Evolutionary conservation across 2,113 vertebrate species (phyloP).

Genomic region (Argyrosomus japonicus): DNA sequence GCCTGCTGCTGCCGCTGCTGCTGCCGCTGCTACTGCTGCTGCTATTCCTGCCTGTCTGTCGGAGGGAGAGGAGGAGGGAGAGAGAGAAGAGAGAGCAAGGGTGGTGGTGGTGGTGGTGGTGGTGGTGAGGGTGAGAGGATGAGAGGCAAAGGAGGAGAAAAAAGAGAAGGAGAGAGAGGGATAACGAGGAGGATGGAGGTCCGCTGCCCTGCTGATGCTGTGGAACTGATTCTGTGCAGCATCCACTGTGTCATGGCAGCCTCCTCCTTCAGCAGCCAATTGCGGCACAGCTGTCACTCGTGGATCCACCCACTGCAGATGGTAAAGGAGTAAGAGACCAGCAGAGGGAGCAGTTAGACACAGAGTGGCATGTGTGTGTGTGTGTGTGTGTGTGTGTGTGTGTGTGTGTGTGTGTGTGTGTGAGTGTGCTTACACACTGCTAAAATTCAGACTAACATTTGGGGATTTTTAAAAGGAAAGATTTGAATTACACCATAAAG

Average conservation of each 20-base stretch:
- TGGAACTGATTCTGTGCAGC: conserved; percentile 86
- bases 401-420: too few species aligned
- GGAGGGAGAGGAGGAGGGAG: conserved; percentile 40
- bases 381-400: too few species aligned
- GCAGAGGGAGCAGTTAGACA: conserved; percentile 68
- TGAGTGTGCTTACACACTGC: background rate
- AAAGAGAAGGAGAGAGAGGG: conserved; percentile 66
- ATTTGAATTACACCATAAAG: background rate
- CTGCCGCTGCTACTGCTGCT: conserved; percentile 46
- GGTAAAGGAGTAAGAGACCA: conserved; percentile 60
- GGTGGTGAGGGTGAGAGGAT: conserved; percentile 51
- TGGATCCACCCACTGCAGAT: conserved; percentile 82
- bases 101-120: conserved; percentile 17
- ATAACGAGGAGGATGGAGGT: conserved; percentile 77
- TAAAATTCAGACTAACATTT: background rate
- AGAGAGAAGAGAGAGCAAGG: conserved; percentile 56
- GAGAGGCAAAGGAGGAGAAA: conserved; percentile 70
- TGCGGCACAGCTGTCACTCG: conserved; percentile 52
- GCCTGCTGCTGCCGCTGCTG: conserved; percentile 57
- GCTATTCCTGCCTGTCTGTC: conserved; percentile 33
- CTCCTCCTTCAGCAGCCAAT: conserved; percentile 86
- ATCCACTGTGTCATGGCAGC: conserved; percentile 88
- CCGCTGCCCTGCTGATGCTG: conserved; percentile 79
- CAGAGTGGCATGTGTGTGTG: background rate
- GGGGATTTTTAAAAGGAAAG: background rate